These are phyloP conservation scores for Drosophila meridionalis DNA, from an alignment of 2,888 invertebrate species.

Conservation along the genomic window DNA sequence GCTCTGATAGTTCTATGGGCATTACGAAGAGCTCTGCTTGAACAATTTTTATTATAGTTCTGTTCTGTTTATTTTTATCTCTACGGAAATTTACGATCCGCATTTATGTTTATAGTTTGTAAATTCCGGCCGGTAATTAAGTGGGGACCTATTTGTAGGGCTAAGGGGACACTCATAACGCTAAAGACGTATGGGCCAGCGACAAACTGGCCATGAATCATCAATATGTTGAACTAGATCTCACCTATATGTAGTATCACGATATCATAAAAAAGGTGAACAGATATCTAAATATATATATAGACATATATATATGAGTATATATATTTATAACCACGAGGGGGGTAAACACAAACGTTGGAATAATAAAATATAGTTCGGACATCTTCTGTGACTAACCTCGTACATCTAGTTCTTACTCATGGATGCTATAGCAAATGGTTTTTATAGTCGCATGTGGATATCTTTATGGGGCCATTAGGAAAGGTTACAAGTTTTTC, in stretches of 20 bases:
- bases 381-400: not conserved
- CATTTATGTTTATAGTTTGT: constrained; percentile 56
- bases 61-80: constrained; percentile 49
- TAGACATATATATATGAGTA: not conserved
- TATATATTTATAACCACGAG: not conserved
- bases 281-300: constrained; percentile 6
- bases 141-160: constrained; percentile 41
- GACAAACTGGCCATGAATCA: constrained; percentile 54
- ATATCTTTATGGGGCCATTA: constrained; percentile 36
- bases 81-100: constrained; percentile 57
- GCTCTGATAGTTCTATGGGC: constrained; percentile 4
- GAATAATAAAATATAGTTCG: not conserved
- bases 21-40: constrained; percentile 47
- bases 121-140: constrained; percentile 74
- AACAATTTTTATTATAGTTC: constrained; percentile 52
- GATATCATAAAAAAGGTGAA: constrained; percentile 29
- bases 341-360: not conserved
- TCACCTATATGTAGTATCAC: not conserved
- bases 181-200: constrained; percentile 31
- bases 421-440: constrained; percentile 44
- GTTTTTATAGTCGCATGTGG: constrained; percentile 38
- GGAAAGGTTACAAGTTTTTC: constrained; percentile 21
- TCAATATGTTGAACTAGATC: constrained; percentile 15
- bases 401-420: constrained; percentile 8
- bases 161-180: constrained; percentile 25